Evolutionary conservation across 2,888 invertebrate species (phyloP), one percentile per base, ranked within the genome.

Genomic region (Cheilosia grossa): DNA sequence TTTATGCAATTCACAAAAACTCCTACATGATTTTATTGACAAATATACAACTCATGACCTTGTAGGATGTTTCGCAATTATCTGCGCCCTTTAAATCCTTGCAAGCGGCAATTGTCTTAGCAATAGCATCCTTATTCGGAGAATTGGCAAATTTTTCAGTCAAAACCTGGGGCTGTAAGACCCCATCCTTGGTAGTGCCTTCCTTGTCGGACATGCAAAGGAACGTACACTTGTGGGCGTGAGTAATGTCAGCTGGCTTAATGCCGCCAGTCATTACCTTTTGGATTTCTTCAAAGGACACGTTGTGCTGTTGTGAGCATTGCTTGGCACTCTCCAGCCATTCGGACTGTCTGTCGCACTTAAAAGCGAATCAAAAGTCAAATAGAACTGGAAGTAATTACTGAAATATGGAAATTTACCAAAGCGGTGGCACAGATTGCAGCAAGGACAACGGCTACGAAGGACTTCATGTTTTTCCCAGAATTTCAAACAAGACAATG

Each of bases 161-260:
- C 1, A 91, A 27, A 4, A 87, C 88, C 3, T 87, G 87, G 2
- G 87, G 83, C 82, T 89, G 88, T 61, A 90, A 88, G 44, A 86
- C 86, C 0, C 91, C 91, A 51, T 88, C 88, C 75, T 77, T 87
- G 40, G 89, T 67, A 7, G 88, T 81, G 0, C 91, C 91, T 17
- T 89, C 88, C 27, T 89, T 89, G 73, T 91, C 90, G 88, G 91
- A 88, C 53, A 90, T 51, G 54, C 91, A 91, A 58, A 89, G 89
- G 74, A 88, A 63, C 40, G 89, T 88, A 69, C 91, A 91, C 63
- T 91, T 91, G 1, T 91, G 64, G 37, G 87, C 87, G 19, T 88
- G 88, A n/a, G 83, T 88, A 10, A 88, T 82, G 33, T 69, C 88
- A 7, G 72, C 56, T 19, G 75, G 83, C 81, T 89, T 89, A 53